Conservation (phyloP, 2,888 invertebrate genomes). For the Sinodicranocentrus sp. region DNA sequence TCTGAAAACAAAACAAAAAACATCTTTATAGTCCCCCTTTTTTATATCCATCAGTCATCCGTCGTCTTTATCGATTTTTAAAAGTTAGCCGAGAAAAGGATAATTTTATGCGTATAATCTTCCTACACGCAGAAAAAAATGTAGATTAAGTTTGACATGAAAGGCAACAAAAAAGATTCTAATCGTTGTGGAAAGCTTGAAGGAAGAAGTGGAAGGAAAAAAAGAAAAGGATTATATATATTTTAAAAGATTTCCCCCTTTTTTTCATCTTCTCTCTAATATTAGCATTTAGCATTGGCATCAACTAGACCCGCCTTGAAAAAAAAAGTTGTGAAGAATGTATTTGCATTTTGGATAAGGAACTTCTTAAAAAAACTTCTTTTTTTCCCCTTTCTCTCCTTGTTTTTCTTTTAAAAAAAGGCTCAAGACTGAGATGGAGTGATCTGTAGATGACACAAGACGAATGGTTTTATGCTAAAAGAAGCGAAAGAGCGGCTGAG, state of each 20-base stretch:
- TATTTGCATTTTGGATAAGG: constrained; percentile 57
- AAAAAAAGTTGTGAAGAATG: background rate
- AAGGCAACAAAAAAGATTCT: background rate
- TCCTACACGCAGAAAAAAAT: background rate
- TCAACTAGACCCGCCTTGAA: constrained; percentile 15
- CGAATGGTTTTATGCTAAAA: constrained; percentile 73
- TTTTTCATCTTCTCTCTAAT: constrained; percentile 15
- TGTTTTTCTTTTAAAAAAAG: constrained; percentile 33
- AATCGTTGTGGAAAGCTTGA: background rate
- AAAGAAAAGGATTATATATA: background rate
- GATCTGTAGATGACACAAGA: constrained; percentile 74
- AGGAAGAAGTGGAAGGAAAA: background rate
- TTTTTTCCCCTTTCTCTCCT: constrained; percentile 7
- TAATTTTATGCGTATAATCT: constrained; percentile 5
- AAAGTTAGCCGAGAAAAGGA: background rate
- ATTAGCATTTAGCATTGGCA: constrained; percentile 19
- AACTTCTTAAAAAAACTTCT: constrained; percentile 37
- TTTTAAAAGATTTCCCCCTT: background rate
- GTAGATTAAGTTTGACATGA: constrained; percentile 1
- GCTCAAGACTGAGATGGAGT: constrained; percentile 63
- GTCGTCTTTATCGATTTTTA: background rate
- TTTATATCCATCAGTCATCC: background rate
- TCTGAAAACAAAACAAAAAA: constrained; percentile 49
- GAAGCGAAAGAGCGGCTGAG: constrained; percentile 59
- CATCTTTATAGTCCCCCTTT: background rate